These are phyloP conservation scores for Lynx canadensis DNA, from an alignment of 2,113 vertebrate genomes.

Conservation along the genomic window DNA sequence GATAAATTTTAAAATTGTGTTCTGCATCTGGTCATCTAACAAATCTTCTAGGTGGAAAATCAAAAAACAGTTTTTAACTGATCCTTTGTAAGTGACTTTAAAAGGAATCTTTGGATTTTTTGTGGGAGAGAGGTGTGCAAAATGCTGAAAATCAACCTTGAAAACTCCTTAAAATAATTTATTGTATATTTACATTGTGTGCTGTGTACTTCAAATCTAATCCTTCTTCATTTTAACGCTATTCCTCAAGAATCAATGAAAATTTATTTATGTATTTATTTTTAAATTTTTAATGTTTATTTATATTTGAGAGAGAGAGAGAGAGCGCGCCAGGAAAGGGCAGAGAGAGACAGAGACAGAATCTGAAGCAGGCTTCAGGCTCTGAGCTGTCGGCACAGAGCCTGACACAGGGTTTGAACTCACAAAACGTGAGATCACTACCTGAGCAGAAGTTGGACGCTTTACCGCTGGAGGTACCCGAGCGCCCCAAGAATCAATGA, in stretches of 20 bases:
- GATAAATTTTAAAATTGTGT: not conserved
- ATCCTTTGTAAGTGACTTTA: not conserved
- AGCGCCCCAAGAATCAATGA: not conserved
- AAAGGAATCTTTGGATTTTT: constrained; percentile 6
- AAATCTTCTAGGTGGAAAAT: not conserved
- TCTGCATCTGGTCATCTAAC: not conserved
- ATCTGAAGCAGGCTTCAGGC: no score
- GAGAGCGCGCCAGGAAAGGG: no score
- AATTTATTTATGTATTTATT: constrained; percentile 5
- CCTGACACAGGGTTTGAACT: no score
- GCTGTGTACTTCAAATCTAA: not conserved
- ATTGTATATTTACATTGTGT: not conserved
- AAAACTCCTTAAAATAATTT: constrained; percentile 40
- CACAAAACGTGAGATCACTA: no score
- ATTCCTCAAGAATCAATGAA: constrained; percentile 34
- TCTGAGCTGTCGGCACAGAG: no score
- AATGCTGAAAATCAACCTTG: constrained; percentile 25
- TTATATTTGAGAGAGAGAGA: no score
- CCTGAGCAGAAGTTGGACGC: no score
- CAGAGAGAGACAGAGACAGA: no score
- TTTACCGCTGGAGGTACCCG: no score
- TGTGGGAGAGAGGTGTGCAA: not conserved
- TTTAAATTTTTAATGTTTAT: no score
- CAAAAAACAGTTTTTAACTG: constrained; percentile 9
- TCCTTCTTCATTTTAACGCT: constrained; percentile 27